A percentile compares a stretch with the other conserved stretches of the same genome.
Conservation (phyloP, 2,113 vertebrate species). For the Bubalus kerabau region DNA sequence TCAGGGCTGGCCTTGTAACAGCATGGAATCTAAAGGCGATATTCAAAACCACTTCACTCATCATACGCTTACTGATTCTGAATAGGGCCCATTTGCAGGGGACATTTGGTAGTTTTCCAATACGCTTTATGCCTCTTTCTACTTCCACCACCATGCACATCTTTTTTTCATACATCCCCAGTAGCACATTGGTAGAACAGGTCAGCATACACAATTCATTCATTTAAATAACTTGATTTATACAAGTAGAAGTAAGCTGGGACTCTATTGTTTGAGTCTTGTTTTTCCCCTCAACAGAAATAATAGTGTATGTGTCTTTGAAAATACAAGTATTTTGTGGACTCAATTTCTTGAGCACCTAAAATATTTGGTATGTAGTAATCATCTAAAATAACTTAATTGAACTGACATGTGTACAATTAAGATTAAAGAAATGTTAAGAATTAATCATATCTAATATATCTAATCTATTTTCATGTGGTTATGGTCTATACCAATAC, state of each 20-base stretch:
- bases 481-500: neutral
- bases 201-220: conserved; percentile 77
- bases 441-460: neutral
- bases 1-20: conserved; percentile 90
- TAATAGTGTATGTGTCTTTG: conserved; percentile 18
- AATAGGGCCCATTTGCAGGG: conserved; percentile 92
- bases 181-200: conserved; percentile 69
- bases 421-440: conserved; percentile 13
- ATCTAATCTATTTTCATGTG: conserved; percentile 10
- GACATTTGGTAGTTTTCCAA: conserved; percentile 91
- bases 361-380: conserved; percentile 32
- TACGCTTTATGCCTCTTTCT: conserved; percentile 90
- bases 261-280: conserved; percentile 48
- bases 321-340: conserved; percentile 45
- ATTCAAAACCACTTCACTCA: conserved; percentile 94
- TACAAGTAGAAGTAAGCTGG: conserved; percentile 68
- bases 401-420: neutral
- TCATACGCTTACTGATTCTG: conserved; percentile 95
- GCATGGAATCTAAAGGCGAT: conserved; percentile 93
- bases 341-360: neutral
- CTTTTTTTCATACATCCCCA: conserved; percentile 66
- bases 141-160: conserved; percentile 79
- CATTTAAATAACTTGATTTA: conserved; percentile 75
- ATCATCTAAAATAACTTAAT: neutral
- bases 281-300: conserved; percentile 32